Conservation (phyloP, 2,888 invertebrate species). For the Melitaea athalia region DNA sequence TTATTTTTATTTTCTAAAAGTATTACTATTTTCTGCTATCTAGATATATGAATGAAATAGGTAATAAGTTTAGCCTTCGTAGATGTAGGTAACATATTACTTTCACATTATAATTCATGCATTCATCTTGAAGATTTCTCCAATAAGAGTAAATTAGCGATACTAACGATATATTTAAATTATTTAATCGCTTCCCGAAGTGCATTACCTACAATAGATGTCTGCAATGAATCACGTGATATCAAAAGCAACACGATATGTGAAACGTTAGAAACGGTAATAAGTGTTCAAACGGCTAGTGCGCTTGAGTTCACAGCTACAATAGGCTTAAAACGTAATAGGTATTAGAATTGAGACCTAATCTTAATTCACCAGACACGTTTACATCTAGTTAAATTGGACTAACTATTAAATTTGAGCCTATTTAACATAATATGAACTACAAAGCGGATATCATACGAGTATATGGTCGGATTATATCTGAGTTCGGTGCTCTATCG, state of each 20-base stretch:
- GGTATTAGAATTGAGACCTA: slow-evolving; percentile 36
- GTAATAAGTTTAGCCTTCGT: background rate
- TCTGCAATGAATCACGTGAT: slow-evolving; percentile 29
- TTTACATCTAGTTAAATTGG: background rate
- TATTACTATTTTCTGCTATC: background rate
- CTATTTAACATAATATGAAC: background rate
- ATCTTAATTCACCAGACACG: slow-evolving; percentile 35
- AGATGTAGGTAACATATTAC: background rate
- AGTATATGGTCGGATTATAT: background rate
- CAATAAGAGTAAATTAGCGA: background rate
- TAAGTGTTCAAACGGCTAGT: slow-evolving; percentile 24
- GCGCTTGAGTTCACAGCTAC: slow-evolving; percentile 28
- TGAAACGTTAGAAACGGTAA: slow-evolving; percentile 29
- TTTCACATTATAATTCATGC: background rate
- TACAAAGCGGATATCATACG: too few species aligned
- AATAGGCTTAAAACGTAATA: slow-evolving; percentile 26
- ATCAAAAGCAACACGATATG: slow-evolving; percentile 27
- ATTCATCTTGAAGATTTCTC: background rate
- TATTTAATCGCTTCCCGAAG: background rate
- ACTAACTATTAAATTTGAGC: background rate
- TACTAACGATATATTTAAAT: slow-evolving; percentile 4
- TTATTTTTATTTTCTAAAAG: background rate
- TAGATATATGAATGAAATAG: background rate
- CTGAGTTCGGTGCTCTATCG: background rate
- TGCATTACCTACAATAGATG: slow-evolving; percentile 22